Base-by-base conservation (phyloP, 2,113 vertebrate species). In the Saimiri boliviensis region DNA sequence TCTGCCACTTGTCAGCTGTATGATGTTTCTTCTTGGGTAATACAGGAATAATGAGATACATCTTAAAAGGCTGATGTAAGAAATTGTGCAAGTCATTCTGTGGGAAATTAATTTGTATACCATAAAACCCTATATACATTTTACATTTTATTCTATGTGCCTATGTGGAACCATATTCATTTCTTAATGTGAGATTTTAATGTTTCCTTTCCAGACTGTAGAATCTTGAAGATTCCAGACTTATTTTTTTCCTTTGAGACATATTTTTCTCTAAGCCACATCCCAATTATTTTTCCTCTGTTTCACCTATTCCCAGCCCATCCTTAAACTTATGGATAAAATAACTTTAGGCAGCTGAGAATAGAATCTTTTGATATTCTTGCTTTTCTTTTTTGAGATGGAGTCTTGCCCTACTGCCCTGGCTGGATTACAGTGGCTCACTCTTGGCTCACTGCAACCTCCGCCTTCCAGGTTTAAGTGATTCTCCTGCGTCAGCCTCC, bases 41-140 rank as follows among this genome's bases (percentile, higher is more conserved):
- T 74, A 52, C 37, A 83, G 80, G 32, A 94, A 76, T 89, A 89
- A 73, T 63, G 49, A 80, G 30, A 17, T 63, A 35, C 30, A 52
- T 90, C 91, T 94, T 71, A 94, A 60, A 90, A 79, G 27, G 13
- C n/a, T 66, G 27, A 92, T 90, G 27, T 84, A 63, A 95, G 85
- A 97, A 76, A 49, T 83, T 60, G 45, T 47, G 37, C 60, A 84
- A 86, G 56, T 82, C 13, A 42, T 37, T 70, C 32, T 40, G 35
- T 60, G 32, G 71, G 88, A 97, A 94, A 93, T 86, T 85, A 80
- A 89, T 58, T 56, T 92, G 35, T 88, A 13, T 74, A 17, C 89
- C 85, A 14, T 63, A 19, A 90, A 89, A 79, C 32, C 58, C 52
- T 66, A 0, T 82, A 8, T 54, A 17, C 12, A 40, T 79, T 93